Percentiles rank a stretch among this genome's conserved stretches.
Evolutionary conservation across 1,140 invertebrate genomes (phyloP).

Genomic region (Brachionus plicatilis): DNA sequence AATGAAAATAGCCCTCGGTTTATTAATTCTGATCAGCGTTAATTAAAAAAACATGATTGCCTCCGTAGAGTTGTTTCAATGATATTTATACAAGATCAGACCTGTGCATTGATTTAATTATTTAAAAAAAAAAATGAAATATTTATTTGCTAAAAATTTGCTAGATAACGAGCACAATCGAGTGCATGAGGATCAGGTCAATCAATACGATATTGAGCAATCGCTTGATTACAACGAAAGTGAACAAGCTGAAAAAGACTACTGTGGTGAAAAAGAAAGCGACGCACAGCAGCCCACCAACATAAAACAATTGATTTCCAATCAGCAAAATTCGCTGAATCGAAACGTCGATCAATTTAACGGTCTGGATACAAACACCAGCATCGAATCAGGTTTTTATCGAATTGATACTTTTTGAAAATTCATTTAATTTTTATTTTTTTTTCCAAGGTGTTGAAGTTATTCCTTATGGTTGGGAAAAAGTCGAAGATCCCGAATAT

Average conservation of each 20-base stretch:
- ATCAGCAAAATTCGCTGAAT: neutral
- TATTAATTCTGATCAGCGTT: neutral
- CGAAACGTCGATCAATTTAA: conserved; percentile 22
- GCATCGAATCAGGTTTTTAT: conserved; percentile 13
- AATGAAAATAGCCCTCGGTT: neutral
- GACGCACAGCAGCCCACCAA: neutral
- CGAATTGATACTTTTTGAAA: neutral
- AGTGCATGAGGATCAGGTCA: neutral
- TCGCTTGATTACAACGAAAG: neutral
- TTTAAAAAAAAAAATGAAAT: neutral
- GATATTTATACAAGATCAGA: neutral
- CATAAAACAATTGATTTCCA: conserved; percentile 9
- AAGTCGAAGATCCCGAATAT: conserved; percentile 92
- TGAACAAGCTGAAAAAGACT: conserved; percentile 7
- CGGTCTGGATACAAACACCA: conserved; percentile 24
- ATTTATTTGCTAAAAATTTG: neutral
- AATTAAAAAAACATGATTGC: conserved; percentile 31
- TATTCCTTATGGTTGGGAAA: conserved; percentile 95
- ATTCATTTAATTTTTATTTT: neutral
- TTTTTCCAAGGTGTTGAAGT: conserved; percentile 58
- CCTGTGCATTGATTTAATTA: neutral
- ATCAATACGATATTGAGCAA: neutral
- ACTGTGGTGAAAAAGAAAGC: conserved; percentile 12
- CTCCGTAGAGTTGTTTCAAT: neutral
- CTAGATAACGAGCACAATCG: neutral